A percentile compares a stretch with the other conserved stretches of the same genome.
Conservation (phyloP, 2,113 vertebrate genomes). For the Microtus richardsoni region DNA sequence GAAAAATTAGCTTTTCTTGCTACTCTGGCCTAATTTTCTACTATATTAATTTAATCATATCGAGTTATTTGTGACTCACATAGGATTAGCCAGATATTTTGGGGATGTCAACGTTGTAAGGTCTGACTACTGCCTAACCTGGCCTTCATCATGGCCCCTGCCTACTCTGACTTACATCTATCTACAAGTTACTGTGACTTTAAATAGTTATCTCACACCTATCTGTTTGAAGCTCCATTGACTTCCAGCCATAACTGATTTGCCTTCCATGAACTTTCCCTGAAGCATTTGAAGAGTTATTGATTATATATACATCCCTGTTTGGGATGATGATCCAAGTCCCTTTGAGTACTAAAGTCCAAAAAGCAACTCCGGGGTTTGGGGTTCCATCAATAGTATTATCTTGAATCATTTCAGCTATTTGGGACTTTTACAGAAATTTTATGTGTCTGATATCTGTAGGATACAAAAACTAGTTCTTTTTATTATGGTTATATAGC, state of each 20-base stretch:
- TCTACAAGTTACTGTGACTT: not conserved
- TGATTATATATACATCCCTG: not conserved
- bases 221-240: not conserved
- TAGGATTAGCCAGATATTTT: not conserved
- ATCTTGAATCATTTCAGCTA: not conserved
- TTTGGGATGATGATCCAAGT: not conserved
- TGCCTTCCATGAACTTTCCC: not conserved
- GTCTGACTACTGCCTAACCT: not conserved
- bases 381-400: not conserved
- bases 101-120: not conserved
- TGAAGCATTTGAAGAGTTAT: not conserved
- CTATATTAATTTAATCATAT: not conserved
- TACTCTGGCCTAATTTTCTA: conserved; percentile 15
- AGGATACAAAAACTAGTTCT: not conserved
- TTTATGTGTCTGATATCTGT: not conserved
- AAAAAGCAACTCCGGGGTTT: not conserved
- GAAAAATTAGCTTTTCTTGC: not conserved
- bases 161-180: not conserved
- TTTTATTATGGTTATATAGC: not conserved
- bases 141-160: not conserved
- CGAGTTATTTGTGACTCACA: not conserved
- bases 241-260: not conserved
- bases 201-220: not conserved
- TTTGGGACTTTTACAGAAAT: not conserved
- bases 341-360: not conserved